Evolutionary conservation across 2,888 invertebrate genomes (phyloP), one percentile per base, ranked within the genome.

Genomic region (Drosophila aldrichi): DNA sequence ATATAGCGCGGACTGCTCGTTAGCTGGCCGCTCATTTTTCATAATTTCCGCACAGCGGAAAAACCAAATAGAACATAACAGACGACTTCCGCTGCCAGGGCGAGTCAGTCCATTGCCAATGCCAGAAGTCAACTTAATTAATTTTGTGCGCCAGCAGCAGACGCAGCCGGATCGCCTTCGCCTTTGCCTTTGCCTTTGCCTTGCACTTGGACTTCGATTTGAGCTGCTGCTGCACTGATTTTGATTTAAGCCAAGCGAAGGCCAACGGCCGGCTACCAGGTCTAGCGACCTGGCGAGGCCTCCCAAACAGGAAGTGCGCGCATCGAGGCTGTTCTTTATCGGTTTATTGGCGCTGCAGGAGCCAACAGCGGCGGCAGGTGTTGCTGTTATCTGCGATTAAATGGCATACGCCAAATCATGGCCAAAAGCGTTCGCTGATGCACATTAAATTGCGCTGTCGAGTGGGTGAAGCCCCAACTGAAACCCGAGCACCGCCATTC

Each of bases 121-220:
- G 87, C 89, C 90, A 87, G 90, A 90, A 87, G 87, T 90, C 90
- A 90, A 87, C 89, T 87, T 87, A 87, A 87, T 87, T 87, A 87
- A 90, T 90, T 87, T 87, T 76, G 68, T 70, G 57, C 73, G 79
- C 90, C 78, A 58, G 25, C 67, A 52, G 48, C 36, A 43, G 25
- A 59, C 40, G 46, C 25, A 38, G 22, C 61, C 38, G 29, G 29
- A 29, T 29, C 67, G 38, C 16, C 38, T 4, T 38, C 38, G 16
- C 16, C 38, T 38, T 34, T 65, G 38, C 16, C 38, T 14, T 38
- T 16, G 38, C 38, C 16, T 38, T 29, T 41, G 56, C 0, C 36
- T 38, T 52, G 8, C 32, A 62, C 61, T 54, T 63, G 41, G 18
- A 29, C 49, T 51, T 51, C 1, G 20, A 16, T 6, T 52, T 22